phyloP scores from a whole-genome alignment of 2,888 invertebrate genomes.

The Orthosia gothica region DNA sequence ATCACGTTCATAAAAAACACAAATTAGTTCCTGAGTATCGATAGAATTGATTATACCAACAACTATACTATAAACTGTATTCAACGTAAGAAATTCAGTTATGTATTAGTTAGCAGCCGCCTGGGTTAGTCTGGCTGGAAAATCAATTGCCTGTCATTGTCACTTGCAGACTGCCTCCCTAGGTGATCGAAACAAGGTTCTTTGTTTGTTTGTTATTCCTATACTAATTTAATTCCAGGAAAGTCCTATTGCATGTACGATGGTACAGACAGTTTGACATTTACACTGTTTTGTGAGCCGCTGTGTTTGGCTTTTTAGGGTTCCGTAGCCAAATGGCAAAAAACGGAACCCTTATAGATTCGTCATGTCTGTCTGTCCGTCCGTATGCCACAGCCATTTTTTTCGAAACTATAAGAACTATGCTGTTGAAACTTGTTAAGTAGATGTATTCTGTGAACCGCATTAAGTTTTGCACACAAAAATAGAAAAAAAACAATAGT shows the following conservation, averaged over 20 bases:
- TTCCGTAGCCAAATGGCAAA: too few relatives aligned
- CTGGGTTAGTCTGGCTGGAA: slow-evolving; percentile 17
- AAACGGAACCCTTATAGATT: too few relatives aligned
- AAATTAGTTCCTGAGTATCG: neutral
- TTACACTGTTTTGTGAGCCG: slow-evolving; percentile 15
- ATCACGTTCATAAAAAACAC: too few relatives aligned
- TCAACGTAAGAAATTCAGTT: neutral
- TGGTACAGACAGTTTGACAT: slow-evolving; percentile 35
- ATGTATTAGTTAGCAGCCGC: neutral
- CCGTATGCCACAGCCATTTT: too few relatives aligned
- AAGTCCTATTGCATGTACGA: slow-evolving; percentile 5
- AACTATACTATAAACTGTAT: too few relatives aligned
- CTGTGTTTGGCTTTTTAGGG: too few relatives aligned
- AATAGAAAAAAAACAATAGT: too few relatives aligned
- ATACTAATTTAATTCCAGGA: neutral
- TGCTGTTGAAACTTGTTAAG: too few relatives aligned
- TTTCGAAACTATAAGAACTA: too few relatives aligned
- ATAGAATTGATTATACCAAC: too few relatives aligned
- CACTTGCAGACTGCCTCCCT: slow-evolving; percentile 32
- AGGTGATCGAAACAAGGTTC: slow-evolving; percentile 1
- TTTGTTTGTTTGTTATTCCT: slow-evolving; percentile 15
- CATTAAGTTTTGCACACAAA: too few relatives aligned
- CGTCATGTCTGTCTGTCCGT: slow-evolving; percentile 5
- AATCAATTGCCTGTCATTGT: slow-evolving; percentile 30
- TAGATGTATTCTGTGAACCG: too few relatives aligned